Percentiles rank a stretch among this genome's conserved stretches.
phyloP scores from a whole-genome alignment of 2,797 vertebrate genomes.

The Eupleurogrammus muticus region DNA sequence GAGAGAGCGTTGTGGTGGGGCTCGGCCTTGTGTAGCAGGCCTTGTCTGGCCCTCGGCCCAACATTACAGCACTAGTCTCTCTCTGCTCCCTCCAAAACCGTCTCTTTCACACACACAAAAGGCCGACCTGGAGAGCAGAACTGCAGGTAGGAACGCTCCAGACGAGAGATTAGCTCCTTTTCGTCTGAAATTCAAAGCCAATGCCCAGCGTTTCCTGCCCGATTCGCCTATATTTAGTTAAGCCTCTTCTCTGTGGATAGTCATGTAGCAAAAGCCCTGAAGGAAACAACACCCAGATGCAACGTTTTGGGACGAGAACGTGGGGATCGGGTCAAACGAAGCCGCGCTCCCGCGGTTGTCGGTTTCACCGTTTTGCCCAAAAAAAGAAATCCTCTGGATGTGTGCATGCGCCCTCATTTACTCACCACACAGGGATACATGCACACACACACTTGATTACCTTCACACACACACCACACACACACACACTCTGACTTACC shows the following conservation, averaged over 20 bases:
- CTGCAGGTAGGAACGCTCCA: conserved; percentile 45
- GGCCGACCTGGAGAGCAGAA: conserved; percentile 44
- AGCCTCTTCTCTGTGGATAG: conserved; percentile 46
- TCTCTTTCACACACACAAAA: conserved; percentile 51
- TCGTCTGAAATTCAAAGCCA: conserved; percentile 50
- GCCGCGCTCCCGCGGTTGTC: conserved; percentile 3
- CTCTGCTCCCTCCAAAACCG: conserved; percentile 69
- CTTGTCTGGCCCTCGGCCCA: conserved; percentile 76
- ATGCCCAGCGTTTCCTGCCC: conserved; percentile 34
- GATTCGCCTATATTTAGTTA: conserved; percentile 49
- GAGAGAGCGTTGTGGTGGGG: conserved; percentile 54
- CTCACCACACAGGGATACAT: conserved; percentile 11
- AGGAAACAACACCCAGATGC: conserved; percentile 48
- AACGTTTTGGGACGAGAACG: conserved; percentile 24
- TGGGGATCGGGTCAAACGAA: conserved; percentile 13
- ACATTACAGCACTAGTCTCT: conserved; percentile 67
- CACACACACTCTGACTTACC: conserved; percentile 68
- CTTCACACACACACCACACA: conserved; percentile 27
- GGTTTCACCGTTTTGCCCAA: conserved; percentile 23
- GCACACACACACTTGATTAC: conserved; percentile 1
- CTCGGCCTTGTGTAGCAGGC: conserved; percentile 77
- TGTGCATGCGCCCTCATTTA: conserved; percentile 19
- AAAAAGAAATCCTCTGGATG: conserved; percentile 30
- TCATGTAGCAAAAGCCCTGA: conserved; percentile 29
- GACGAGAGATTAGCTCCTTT: conserved; percentile 43